Conservation (phyloP, 2,797 vertebrate species). For the Coendou prehensilis region DNA sequence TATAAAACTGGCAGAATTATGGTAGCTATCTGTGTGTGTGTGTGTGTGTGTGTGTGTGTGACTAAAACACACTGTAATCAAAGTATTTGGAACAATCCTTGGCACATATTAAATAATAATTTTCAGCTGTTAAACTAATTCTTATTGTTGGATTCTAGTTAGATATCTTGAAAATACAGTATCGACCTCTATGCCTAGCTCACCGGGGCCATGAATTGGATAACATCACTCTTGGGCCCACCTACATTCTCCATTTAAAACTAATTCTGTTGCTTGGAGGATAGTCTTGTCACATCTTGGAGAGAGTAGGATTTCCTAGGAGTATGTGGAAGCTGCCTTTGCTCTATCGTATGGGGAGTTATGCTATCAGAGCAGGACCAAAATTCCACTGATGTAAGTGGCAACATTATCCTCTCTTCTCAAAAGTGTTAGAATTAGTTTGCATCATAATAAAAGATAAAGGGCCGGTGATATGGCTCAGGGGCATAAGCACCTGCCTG, state of each 20-base stretch:
- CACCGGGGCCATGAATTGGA: background rate
- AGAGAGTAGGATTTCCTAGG: background rate
- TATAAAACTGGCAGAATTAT: background rate
- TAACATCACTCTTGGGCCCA: background rate
- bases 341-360: background rate
- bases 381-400: background rate
- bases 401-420: background rate
- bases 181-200: background rate
- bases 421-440: background rate
- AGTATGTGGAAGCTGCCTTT: background rate
- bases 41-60: background rate
- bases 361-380: background rate
- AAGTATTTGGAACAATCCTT: background rate
- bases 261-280: background rate
- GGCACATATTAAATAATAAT: background rate
- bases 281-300: background rate
- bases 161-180: background rate
- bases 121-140: conserved; percentile 29
- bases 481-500: too few species aligned
- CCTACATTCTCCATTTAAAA: background rate
- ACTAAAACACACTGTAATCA: background rate
- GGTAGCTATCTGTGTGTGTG: background rate
- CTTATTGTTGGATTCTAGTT: background rate
- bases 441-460: background rate
- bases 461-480: too few species aligned